Evolutionary conservation across 2,113 vertebrate species (phyloP).

Genomic region (Symphodus melops): DNA sequence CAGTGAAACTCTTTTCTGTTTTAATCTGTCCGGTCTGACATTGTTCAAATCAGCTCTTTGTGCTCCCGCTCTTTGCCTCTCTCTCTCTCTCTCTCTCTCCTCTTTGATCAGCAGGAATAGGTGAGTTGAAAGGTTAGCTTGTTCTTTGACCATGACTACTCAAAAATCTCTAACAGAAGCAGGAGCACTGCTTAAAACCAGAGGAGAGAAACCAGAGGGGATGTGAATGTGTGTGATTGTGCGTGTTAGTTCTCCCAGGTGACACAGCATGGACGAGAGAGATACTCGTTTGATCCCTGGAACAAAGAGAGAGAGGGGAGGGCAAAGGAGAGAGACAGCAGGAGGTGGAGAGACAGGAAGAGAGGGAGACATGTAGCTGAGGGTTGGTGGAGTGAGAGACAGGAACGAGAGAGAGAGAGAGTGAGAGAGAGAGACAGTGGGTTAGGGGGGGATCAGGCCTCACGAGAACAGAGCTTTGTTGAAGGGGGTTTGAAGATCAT

Average conservation of each 20-base stretch:
- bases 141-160: constrained; percentile 52
- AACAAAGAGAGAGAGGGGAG: constrained; percentile 75
- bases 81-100: constrained; percentile 23
- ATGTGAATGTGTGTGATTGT: constrained; percentile 25
- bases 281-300: constrained; percentile 79
- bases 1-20: constrained; percentile 41
- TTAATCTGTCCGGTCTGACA: constrained; percentile 56
- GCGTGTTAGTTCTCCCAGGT: constrained; percentile 69
- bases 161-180: constrained; percentile 44
- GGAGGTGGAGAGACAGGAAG: constrained; percentile 23
- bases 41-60: constrained; percentile 58
- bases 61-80: constrained; percentile 1
- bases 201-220: constrained; percentile 26
- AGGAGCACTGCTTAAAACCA: constrained; percentile 45
- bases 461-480: constrained; percentile 71
- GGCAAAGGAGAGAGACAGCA: constrained; percentile 58
- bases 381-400: constrained; percentile 41
- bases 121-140: constrained; percentile 66
- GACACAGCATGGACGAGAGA: constrained; percentile 61
- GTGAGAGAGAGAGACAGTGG: constrained; percentile 34
- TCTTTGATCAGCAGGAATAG: constrained; percentile 70
- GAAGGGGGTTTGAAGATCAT: constrained; percentile 79
- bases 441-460: constrained; percentile 67
- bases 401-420: constrained; percentile 28
- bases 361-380: constrained; percentile 44